Conservation (phyloP, 1,140 invertebrate genomes). For the Pseudomyrmex flavicornis region DNA sequence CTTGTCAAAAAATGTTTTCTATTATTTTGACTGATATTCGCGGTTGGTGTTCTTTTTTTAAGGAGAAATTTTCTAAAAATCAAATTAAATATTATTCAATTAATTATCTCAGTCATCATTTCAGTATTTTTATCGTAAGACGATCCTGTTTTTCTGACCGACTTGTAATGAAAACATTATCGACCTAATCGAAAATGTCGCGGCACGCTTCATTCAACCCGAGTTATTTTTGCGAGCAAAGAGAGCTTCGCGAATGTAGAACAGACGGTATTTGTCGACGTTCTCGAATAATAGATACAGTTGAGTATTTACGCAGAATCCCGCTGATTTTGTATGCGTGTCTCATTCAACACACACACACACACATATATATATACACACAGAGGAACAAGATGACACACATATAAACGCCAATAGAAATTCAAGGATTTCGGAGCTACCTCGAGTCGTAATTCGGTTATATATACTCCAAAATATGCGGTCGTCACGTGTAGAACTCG, state of each 20-base stretch:
- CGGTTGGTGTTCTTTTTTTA: no score
- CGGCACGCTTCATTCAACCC: conserved; percentile 16
- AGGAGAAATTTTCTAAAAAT: no score
- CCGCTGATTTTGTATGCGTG: conserved; percentile 35
- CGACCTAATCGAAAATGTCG: conserved; percentile 13
- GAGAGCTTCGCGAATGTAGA: conserved; percentile 3
- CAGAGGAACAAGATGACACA: conserved; percentile 9
- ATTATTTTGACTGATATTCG: conserved; percentile 2
- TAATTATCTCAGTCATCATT: no score
- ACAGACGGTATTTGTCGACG: conserved; percentile 48
- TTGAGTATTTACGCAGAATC: conserved; percentile 52
- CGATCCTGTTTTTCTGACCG: conserved; percentile 25
- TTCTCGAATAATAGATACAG: conserved; percentile 43
- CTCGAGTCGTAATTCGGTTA: conserved; percentile 59
- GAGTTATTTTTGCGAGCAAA: conserved; percentile 35
- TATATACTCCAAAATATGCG: conserved; percentile 39
- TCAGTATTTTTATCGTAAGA: not conserved
- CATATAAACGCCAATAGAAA: conserved; percentile 59
- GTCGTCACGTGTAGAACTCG: conserved; percentile 31
- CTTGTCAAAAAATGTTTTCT: not conserved
- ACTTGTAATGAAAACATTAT: conserved; percentile 33
- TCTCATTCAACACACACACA: not conserved
- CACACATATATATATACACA: not conserved
- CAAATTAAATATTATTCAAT: no score
- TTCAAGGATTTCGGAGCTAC: conserved; percentile 49